Evolutionary conservation across 2,888 invertebrate genomes (phyloP).

Genomic region (Cerastis leucographa): DNA sequence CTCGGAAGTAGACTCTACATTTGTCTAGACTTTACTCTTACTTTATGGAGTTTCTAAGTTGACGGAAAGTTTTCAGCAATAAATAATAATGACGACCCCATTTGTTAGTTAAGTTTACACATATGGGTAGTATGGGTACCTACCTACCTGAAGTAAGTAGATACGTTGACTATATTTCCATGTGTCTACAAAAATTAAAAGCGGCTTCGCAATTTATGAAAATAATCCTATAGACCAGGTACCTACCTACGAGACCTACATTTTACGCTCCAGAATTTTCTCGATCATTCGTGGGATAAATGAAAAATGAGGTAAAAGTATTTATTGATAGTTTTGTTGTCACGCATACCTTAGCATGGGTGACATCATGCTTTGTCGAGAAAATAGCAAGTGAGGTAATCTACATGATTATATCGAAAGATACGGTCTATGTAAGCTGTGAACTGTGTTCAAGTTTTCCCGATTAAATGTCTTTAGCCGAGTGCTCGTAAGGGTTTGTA

Average conservation of each 20-base stretch:
- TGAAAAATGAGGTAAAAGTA: background rate
- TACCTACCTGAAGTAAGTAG: background rate
- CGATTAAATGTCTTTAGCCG: background rate
- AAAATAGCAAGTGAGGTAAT: conserved; percentile 63
- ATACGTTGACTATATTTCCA: no score
- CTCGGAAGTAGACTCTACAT: conserved; percentile 11
- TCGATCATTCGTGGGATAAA: background rate
- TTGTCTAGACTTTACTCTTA: conserved; percentile 1
- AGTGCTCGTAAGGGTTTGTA: no score
- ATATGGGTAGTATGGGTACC: background rate
- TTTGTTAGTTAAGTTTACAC: conserved; percentile 2
- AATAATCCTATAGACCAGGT: background rate
- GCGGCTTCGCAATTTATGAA: background rate
- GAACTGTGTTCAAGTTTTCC: conserved; percentile 8
- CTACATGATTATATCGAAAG: conserved; percentile 11
- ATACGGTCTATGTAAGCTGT: conserved; percentile 18
- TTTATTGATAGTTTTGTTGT: conserved; percentile 33
- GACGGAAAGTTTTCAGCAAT: background rate
- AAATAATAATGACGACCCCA: background rate
- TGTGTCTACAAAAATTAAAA: background rate
- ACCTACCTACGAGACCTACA: background rate
- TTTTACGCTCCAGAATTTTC: background rate
- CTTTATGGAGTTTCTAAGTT: background rate
- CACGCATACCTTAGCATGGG: conserved; percentile 28
- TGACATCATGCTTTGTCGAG: conserved; percentile 61